These are phyloP conservation scores for Rapana venosa DNA, from an alignment of 2,888 invertebrate genomes.

Conservation along the genomic window DNA sequence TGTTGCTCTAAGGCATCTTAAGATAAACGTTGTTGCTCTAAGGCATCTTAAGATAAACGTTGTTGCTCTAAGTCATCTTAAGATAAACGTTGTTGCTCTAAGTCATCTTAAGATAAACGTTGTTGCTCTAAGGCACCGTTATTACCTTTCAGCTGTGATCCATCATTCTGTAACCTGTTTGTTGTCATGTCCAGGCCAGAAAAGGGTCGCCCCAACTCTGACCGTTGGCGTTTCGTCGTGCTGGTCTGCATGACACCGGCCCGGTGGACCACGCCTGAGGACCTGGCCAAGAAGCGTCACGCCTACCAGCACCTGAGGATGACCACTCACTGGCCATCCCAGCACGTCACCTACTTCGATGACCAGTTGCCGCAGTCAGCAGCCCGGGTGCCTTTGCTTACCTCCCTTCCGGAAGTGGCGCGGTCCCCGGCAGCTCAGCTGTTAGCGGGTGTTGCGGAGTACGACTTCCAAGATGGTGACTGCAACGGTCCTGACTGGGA, in stretches of 20 bases:
- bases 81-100: too few species aligned
- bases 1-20: too few species aligned
- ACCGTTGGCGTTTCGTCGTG: conserved; percentile 70
- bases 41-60: too few species aligned
- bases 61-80: too few species aligned
- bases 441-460: conserved; percentile 49
- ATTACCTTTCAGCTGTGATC: too few species aligned
- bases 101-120: too few species aligned
- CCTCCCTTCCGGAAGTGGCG: conserved; percentile 54
- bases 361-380: conserved; percentile 2
- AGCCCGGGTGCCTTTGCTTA: not conserved
- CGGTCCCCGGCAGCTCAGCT: conserved; percentile 48
- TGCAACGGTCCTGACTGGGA: conserved; percentile 39
- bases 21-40: too few species aligned
- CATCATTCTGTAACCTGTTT: not conserved
- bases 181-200: conserved; percentile 55
- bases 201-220: conserved; percentile 58
- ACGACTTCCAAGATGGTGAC: conserved; percentile 37
- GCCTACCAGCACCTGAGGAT: conserved; percentile 61
- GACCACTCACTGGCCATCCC: conserved; percentile 69
- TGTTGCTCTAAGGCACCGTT: too few species aligned
- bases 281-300: conserved; percentile 58
- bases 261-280: conserved; percentile 62
- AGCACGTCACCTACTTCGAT: conserved; percentile 56
- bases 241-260: conserved; percentile 73